These are phyloP conservation scores for Brachionus plicatilis DNA, from an alignment of 1,140 invertebrate species.

Conservation along the genomic window DNA sequence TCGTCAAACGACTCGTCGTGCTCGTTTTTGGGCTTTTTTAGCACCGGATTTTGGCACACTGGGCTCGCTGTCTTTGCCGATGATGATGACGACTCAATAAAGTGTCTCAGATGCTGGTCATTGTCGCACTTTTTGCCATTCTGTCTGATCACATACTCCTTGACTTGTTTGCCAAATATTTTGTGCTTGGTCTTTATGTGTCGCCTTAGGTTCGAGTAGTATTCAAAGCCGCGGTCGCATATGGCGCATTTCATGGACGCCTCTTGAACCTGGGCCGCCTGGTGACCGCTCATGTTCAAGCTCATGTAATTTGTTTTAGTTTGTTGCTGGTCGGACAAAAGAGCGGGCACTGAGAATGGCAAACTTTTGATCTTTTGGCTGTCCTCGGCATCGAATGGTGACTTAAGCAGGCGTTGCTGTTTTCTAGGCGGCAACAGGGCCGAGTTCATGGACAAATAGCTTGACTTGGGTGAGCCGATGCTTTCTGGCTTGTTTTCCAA, in stretches of 20 bases:
- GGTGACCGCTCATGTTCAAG: background rate
- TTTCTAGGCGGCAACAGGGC: constrained; percentile 12
- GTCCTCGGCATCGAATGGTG: background rate
- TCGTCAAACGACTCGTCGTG: constrained; percentile 7
- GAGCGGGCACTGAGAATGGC: constrained; percentile 4
- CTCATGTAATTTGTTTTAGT: background rate
- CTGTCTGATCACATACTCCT: constrained; percentile 40
- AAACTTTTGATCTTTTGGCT: background rate
- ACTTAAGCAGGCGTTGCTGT: constrained; percentile 21
- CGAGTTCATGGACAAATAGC: constrained; percentile 2
- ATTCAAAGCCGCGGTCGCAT: constrained; percentile 39
- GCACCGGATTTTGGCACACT: background rate
- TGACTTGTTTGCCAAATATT: constrained; percentile 40
- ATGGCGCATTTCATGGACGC: constrained; percentile 39
- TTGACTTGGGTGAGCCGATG: background rate
- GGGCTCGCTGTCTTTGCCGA: background rate
- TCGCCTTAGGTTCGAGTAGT: constrained; percentile 34
- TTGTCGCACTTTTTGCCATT: background rate
- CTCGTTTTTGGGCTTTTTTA: constrained; percentile 25
- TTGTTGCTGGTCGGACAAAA: constrained; percentile 3
- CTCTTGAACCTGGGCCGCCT: background rate
- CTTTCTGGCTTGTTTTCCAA: background rate
- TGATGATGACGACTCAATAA: background rate
- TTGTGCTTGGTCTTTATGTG: constrained; percentile 39
- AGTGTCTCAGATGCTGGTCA: background rate